Evolutionary conservation across 1,140 invertebrate species (phyloP).

Genomic region (Octopus bimaculoides): DNA sequence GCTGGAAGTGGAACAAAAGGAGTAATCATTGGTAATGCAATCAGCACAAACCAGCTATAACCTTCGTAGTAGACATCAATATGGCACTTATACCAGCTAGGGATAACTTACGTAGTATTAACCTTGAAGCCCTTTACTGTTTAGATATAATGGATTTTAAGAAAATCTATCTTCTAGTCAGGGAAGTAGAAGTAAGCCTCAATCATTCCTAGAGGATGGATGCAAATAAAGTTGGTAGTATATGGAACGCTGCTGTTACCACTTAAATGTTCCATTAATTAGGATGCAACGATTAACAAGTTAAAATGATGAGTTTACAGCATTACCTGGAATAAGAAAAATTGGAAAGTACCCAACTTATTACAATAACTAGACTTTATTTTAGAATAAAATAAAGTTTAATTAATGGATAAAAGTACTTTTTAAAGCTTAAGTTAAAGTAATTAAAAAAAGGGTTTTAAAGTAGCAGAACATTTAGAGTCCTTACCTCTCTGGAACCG

Average conservation of each 20-base stretch:
- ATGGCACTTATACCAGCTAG: background rate
- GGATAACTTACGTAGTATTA: conserved; percentile 11
- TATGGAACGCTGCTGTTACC: conserved; percentile 3
- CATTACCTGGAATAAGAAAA: conserved; percentile 10
- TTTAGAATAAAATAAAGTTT: no score
- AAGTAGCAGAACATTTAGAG: no score
- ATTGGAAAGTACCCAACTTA: background rate
- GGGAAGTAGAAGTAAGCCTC: background rate
- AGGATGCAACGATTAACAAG: conserved; percentile 8
- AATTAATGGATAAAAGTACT: no score
- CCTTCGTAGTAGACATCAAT: background rate
- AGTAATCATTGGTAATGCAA: conserved; percentile 3
- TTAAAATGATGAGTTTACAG: conserved; percentile 10
- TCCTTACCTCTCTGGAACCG: conserved; percentile 11
- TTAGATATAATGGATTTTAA: background rate
- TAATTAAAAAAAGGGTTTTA: no score
- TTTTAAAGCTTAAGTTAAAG: no score
- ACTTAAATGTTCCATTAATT: conserved; percentile 12
- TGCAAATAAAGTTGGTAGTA: background rate
- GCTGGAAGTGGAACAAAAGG: conserved; percentile 14
- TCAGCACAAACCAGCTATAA: conserved; percentile 13
- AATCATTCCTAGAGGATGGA: background rate
- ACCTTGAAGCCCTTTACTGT: conserved; percentile 1
- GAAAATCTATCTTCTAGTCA: background rate
- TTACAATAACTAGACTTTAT: no score